phyloP scores from a whole-genome alignment of 2,797 vertebrate genomes.

The Pitangus sulphuratus region DNA sequence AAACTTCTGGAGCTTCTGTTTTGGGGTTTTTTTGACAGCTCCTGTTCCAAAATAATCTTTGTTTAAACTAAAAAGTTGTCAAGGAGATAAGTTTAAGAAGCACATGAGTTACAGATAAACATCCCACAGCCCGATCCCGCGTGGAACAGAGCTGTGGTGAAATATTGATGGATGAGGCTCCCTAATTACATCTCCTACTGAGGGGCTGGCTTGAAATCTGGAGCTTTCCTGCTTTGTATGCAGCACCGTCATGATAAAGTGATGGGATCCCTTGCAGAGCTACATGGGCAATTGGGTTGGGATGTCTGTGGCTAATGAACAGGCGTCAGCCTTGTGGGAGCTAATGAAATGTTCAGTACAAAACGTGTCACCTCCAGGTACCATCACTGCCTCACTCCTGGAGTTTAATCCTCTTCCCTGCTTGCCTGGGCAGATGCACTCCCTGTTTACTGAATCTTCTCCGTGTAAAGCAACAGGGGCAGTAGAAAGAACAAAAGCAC shows the following conservation, averaged over 20 bases:
- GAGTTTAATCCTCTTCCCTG: slow-evolving; percentile 10
- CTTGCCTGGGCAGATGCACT: not conserved
- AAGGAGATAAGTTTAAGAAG: slow-evolving; percentile 53
- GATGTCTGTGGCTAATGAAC: slow-evolving; percentile 31
- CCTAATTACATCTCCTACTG: slow-evolving; percentile 25
- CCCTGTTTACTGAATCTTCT: not conserved
- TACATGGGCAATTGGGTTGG: slow-evolving; percentile 34
- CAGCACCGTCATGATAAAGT: not conserved
- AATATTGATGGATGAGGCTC: slow-evolving; percentile 50
- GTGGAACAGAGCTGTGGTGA: not conserved
- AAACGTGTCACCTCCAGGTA: slow-evolving; percentile 48
- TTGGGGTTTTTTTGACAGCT: not conserved
- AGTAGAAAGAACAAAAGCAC: slow-evolving; percentile 1
- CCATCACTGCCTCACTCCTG: not conserved
- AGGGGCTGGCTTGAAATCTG: slow-evolving; percentile 11
- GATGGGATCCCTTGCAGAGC: slow-evolving; percentile 43
- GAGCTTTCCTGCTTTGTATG: slow-evolving; percentile 36
- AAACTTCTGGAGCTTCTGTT: slow-evolving; percentile 17
- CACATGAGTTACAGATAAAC: slow-evolving; percentile 9
- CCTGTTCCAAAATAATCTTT: slow-evolving; percentile 53
- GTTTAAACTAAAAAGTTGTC: slow-evolving; percentile 60
- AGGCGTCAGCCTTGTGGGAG: not conserved
- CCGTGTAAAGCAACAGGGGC: not conserved
- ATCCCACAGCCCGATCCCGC: slow-evolving; percentile 4
- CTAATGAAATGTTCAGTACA: slow-evolving; percentile 40